phyloP scores from a whole-genome alignment of 2,888 invertebrate species.

The Acrobasis consociella region DNA sequence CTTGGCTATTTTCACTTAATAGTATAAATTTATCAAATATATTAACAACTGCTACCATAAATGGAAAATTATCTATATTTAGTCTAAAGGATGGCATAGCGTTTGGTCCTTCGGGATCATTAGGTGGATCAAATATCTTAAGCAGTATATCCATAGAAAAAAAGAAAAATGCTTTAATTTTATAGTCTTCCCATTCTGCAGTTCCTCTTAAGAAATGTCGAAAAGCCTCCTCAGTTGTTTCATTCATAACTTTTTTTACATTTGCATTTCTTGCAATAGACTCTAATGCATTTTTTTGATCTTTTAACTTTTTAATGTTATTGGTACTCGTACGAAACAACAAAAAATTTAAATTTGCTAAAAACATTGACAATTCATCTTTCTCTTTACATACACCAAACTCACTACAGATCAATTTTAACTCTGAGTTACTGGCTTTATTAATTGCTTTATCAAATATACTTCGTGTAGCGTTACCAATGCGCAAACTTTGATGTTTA shows the following conservation, averaged over 20 bases:
- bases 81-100: neutral
- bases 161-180: neutral
- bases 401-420: constrained; percentile 1
- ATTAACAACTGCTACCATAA: neutral
- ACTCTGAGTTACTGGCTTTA: neutral
- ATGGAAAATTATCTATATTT: neutral
- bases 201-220: neutral
- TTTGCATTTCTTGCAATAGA: neutral
- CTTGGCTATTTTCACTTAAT: neutral
- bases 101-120: no score
- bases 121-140: neutral
- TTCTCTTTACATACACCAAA: no score
- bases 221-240: neutral
- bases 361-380: neutral
- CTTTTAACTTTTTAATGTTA: neutral
- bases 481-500: no score
- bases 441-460: neutral
- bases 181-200: neutral
- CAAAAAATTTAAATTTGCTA: neutral
- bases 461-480: no score
- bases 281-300: neutral
- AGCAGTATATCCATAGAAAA: neutral
- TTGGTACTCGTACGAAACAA: neutral
- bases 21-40: neutral
- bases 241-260: neutral